Conservation (phyloP, 2,888 invertebrate species). For the Cecidostiba fungosa region DNA sequence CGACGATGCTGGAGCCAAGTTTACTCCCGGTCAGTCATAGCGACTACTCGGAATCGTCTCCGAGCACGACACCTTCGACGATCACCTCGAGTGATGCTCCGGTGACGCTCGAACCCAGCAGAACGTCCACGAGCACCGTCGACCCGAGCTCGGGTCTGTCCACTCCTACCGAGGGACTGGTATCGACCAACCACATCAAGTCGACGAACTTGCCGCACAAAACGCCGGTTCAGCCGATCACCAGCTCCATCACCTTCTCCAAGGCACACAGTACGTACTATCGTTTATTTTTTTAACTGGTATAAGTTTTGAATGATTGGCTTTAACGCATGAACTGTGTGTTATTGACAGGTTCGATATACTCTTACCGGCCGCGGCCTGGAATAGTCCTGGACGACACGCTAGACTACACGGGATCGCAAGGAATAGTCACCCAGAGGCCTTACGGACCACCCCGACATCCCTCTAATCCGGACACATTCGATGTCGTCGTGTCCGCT, state of each 20-base stretch:
- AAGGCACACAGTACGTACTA: conserved; percentile 71
- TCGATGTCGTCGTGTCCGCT: conserved; percentile 93
- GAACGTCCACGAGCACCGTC: conserved; percentile 36
- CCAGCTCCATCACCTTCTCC: conserved; percentile 70
- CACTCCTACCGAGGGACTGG: conserved; percentile 77
- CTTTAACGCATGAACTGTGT: neutral
- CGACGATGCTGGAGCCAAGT: conserved; percentile 51
- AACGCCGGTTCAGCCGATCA: conserved; percentile 58
- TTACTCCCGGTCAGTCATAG: conserved; percentile 26
- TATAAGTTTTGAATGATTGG: neutral
- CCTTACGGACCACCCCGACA: conserved; percentile 79
- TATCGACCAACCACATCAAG: conserved; percentile 6
- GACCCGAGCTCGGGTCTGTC: conserved; percentile 65
- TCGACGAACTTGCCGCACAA: conserved; percentile 62
- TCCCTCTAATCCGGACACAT: conserved; percentile 87
- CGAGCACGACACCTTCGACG: conserved; percentile 49
- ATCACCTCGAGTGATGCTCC: conserved; percentile 51
- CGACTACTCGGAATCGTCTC: conserved; percentile 16
- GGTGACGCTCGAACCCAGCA: conserved; percentile 70
- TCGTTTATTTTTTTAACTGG: neutral
- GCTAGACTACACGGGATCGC: conserved; percentile 79
- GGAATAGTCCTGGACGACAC: conserved; percentile 92
- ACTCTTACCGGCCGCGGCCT: conserved; percentile 89
- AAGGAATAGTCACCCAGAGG: conserved; percentile 80
- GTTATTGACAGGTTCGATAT: conserved; percentile 64